A percentile compares a stretch with the other conserved stretches of the same genome.
These are phyloP conservation scores for Pachypsylla venusta DNA, from an alignment of 1,140 invertebrate species.

Conservation along the genomic window DNA sequence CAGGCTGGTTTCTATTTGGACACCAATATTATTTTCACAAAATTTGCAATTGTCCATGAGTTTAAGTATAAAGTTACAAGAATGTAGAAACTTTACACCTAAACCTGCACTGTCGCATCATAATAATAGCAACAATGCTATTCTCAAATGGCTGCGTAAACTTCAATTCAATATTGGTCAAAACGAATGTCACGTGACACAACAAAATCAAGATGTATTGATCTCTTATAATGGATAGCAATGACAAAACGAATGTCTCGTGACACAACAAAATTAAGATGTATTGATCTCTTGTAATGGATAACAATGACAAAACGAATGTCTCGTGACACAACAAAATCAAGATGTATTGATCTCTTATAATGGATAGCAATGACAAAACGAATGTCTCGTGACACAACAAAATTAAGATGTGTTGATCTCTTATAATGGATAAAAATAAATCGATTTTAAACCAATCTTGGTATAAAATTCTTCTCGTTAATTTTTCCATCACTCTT, in stretches of 20 bases:
- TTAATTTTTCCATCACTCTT: too few species aligned
- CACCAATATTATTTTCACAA: slow-evolving; percentile 79
- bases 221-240: not conserved
- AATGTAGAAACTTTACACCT: slow-evolving; percentile 63
- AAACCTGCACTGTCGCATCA: slow-evolving; percentile 22
- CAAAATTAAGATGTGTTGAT: slow-evolving; percentile 15
- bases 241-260: slow-evolving; percentile 17
- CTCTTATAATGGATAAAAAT: not conserved
- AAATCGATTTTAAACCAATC: too few species aligned
- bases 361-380: not conserved
- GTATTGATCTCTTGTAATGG: not conserved
- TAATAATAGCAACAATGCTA: slow-evolving; percentile 24
- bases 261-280: slow-evolving; percentile 19
- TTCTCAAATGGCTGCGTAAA: slow-evolving; percentile 21
- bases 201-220: slow-evolving; percentile 16
- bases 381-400: slow-evolving; percentile 18
- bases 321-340: slow-evolving; percentile 21
- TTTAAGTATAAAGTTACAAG: slow-evolving; percentile 74
- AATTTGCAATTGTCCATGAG: slow-evolving; percentile 75
- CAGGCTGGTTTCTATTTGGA: slow-evolving; percentile 74
- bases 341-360: not conserved
- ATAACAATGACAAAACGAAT: slow-evolving; percentile 12
- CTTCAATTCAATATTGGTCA: slow-evolving; percentile 19
- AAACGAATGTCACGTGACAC: slow-evolving; percentile 18
- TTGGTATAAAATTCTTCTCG: too few species aligned